Percentiles rank a stretch among this genome's conserved stretches.
phyloP scores from a whole-genome alignment of 2,797 vertebrate species.

The Echeneis naucrates region DNA sequence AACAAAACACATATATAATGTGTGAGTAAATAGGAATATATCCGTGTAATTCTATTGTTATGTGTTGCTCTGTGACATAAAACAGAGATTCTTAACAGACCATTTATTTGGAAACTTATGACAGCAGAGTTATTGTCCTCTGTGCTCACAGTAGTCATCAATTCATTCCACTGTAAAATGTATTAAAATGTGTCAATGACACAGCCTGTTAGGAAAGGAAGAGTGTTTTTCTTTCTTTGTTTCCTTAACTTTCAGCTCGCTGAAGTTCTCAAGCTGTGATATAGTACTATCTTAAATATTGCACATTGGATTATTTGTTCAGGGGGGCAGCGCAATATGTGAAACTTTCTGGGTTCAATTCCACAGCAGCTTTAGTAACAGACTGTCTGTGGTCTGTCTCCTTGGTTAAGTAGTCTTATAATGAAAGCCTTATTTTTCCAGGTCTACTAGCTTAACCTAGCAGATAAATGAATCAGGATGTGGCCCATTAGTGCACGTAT shows the following conservation, averaged over 20 bases:
- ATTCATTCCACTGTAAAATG: neutral
- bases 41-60: neutral
- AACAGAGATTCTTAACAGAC: neutral
- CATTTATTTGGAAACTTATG: neutral
- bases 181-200: neutral
- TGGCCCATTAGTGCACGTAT: neutral
- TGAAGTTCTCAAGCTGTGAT: neutral
- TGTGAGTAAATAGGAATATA: neutral
- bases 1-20: neutral
- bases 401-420: slow-evolving; percentile 32
- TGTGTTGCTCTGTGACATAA: neutral
- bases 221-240: neutral
- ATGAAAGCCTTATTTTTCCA: slow-evolving; percentile 13
- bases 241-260: neutral
- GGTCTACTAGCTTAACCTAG: slow-evolving; percentile 25
- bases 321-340: no score
- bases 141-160: neutral
- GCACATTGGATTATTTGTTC: no score
- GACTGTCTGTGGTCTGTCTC: slow-evolving; percentile 1
- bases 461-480: slow-evolving; percentile 28
- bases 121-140: no score
- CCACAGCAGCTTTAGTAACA: neutral
- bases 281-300: neutral
- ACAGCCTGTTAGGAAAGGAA: neutral
- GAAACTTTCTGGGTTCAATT: no score